A percentile compares a stretch with the other conserved stretches of the same genome.
These are phyloP conservation scores for Drosophila nikananu DNA, from an alignment of 1,140 invertebrate genomes.

Conservation along the genomic window DNA sequence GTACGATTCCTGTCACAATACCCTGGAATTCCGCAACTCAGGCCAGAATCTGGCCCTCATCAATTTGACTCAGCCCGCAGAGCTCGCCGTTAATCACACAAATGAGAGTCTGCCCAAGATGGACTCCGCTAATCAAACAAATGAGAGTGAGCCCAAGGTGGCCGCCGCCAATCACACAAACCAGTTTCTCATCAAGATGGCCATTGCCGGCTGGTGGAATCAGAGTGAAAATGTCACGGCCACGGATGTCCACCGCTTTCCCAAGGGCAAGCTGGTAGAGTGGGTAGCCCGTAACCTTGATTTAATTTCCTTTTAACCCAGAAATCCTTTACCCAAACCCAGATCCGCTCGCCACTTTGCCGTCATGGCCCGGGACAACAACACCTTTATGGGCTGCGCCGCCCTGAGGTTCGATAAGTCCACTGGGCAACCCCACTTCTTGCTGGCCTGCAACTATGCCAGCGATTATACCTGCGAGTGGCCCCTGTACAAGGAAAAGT, in stretches of 20 bases:
- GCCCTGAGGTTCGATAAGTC: slow-evolving; percentile 35
- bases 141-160: slow-evolving; percentile 26
- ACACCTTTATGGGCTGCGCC: slow-evolving; percentile 64
- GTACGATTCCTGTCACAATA: slow-evolving; percentile 64
- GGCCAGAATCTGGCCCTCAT: slow-evolving; percentile 58
- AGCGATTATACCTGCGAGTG: slow-evolving; percentile 36
- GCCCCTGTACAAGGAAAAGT: slow-evolving; percentile 50
- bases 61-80: slow-evolving; percentile 11
- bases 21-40: slow-evolving; percentile 41
- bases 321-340: background rate
- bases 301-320: background rate
- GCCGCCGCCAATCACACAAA: background rate
- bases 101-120: slow-evolving; percentile 34
- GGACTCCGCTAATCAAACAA: background rate
- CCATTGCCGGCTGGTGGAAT: slow-evolving; percentile 59
- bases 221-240: slow-evolving; percentile 41
- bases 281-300: slow-evolving; percentile 24
- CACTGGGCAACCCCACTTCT: slow-evolving; percentile 26
- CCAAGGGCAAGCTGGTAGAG: slow-evolving; percentile 55
- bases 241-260: slow-evolving; percentile 38
- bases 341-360: slow-evolving; percentile 65
- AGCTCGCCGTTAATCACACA: background rate
- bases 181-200: background rate
- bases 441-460: slow-evolving; percentile 70
- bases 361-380: slow-evolving; percentile 65